These are phyloP conservation scores for Pocillopora meandrina DNA, from an alignment of 92 coral and sea anemone species.

Conservation along the genomic window DNA sequence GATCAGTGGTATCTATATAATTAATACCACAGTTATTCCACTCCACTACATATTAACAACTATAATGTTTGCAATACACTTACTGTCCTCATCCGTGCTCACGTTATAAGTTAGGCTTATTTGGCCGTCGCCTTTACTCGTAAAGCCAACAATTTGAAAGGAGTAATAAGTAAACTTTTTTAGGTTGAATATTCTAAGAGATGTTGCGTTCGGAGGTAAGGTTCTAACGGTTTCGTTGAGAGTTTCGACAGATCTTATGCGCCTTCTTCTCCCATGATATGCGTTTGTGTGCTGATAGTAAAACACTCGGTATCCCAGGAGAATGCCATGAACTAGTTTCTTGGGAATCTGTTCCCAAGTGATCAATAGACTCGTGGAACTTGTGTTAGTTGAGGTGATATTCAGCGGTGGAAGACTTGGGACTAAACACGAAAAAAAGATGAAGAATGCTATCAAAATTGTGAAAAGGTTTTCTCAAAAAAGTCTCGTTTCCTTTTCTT, in stretches of 20 bases:
- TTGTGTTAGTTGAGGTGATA: slow-evolving; percentile 40
- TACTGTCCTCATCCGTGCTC: slow-evolving; percentile 74
- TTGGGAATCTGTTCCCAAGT: slow-evolving; percentile 75
- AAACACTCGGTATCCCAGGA: slow-evolving; percentile 64
- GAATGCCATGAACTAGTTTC: slow-evolving; percentile 66
- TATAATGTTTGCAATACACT: slow-evolving; percentile 9
- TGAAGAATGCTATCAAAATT: background rate
- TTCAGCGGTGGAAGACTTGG: slow-evolving; percentile 70
- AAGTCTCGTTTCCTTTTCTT: too few relatives aligned
- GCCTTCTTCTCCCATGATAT: slow-evolving; percentile 2
- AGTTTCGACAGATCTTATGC: background rate
- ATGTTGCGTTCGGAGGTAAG: slow-evolving; percentile 60
- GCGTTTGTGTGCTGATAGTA: slow-evolving; percentile 35
- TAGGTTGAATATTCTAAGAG: slow-evolving; percentile 45
- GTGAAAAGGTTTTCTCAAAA: background rate
- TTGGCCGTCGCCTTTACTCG: slow-evolving; percentile 71
- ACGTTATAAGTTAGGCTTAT: slow-evolving; percentile 39
- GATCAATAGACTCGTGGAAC: slow-evolving; percentile 64
- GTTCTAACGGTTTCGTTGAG: slow-evolving; percentile 42
- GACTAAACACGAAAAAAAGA: slow-evolving; percentile 24
- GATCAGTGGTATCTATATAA: too few relatives aligned
- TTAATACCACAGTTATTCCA: too few relatives aligned
- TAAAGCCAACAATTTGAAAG: slow-evolving; percentile 68
- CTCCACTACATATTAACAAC: background rate
- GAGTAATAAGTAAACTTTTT: slow-evolving; percentile 60